phyloP scores from a whole-genome alignment of 2,797 vertebrate genomes.

The Petrocephalus sullivani region DNA sequence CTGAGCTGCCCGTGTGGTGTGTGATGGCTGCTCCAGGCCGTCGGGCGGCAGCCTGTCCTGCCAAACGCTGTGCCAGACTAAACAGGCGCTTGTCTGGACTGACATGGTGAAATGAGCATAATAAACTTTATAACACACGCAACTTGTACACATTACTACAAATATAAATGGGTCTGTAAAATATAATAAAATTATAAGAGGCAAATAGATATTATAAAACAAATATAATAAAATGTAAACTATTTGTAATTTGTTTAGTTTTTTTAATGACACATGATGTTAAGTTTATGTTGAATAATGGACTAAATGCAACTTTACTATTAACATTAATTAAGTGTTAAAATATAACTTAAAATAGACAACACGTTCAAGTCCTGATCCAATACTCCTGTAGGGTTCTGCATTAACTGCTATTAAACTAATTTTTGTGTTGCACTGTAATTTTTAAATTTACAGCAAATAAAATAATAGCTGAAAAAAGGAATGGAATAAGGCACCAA shows the following conservation, averaged over 20 bases:
- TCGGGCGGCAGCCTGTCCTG: background rate
- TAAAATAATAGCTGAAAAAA: background rate
- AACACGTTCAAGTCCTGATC: background rate
- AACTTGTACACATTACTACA: background rate
- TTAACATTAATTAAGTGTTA: background rate
- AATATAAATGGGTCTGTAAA: background rate
- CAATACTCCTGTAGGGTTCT: background rate
- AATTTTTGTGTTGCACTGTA: background rate
- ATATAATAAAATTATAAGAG: background rate
- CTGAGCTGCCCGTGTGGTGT: background rate
- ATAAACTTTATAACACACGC: background rate
- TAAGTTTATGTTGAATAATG: background rate
- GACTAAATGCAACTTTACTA: background rate
- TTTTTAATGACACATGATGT: background rate
- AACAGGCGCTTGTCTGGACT: background rate
- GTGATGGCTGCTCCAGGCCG: background rate
- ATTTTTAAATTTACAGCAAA: background rate
- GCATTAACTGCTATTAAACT: background rate
- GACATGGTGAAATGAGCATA: background rate
- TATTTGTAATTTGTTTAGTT: background rate
- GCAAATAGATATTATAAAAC: background rate
- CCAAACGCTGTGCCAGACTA: background rate
- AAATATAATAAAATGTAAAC: constrained; percentile 9
- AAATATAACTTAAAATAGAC: constrained; percentile 1
- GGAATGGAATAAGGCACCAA: background rate